Base-by-base conservation (phyloP, 2,797 vertebrate species). In the Urocyon cinereoargenteus region DNA sequence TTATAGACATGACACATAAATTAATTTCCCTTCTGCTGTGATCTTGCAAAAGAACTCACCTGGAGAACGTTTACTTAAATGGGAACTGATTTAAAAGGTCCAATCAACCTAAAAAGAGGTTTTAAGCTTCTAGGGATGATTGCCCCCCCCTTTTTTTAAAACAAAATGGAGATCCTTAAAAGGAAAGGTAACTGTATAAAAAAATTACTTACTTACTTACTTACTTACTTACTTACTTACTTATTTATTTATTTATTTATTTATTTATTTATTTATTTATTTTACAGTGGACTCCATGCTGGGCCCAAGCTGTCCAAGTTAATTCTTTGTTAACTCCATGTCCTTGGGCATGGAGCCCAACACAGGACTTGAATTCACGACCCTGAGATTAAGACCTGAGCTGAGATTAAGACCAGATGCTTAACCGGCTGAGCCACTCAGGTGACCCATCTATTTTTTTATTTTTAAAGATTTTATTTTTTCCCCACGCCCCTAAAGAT, bases 1-100 rank as follows among this genome's bases (percentile, higher is more conserved):
- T 91, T 95, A 53, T 86, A 75, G 59, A 95, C 95, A 95, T 51
- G 36, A 87, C 96, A 34, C 78, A 73, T 51, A 97, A 96, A 51
- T 96, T 95, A 97, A 93, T 31, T 96, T 12, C 24, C 68, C 94
- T 96, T 53, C 75, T 92, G 51, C 28, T 93, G 66, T 92, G 55
- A 84, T 72, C 91, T 89, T 92, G 75, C 59, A 83, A 91, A 95
- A 90, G 13, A 96, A 87, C 59, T 78, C 77, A 92, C 70, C 73
- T 93, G 59, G 57, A 64, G 55, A 93, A 83, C 1, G 19, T 94
- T 95, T 86, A 90, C 64, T 66, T 81, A 96, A 97, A 92, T 36
- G n/a, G 61, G 73, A 97, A 90, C 55, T 87, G 64, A 92, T 72
- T 93, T 97, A 86, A 96, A 90, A 96, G 49, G 28, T 66, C 49